These are phyloP conservation scores for Plecotus auritus DNA, from an alignment of 2,113 vertebrate genomes.

Conservation along the genomic window DNA sequence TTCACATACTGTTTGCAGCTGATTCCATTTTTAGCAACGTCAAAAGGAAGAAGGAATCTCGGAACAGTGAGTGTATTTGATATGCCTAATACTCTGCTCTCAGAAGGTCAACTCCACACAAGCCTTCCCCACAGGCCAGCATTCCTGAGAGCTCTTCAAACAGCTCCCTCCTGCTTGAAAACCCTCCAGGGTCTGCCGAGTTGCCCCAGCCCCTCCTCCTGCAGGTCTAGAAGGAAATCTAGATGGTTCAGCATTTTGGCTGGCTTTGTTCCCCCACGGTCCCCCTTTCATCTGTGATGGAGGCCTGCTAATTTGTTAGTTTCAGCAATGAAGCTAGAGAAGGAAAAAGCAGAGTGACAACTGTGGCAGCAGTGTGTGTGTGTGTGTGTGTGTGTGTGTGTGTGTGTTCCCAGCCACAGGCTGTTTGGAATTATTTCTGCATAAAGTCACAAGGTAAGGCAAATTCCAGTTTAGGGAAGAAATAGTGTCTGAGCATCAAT, in stretches of 20 bases:
- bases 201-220: background rate
- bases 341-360: background rate
- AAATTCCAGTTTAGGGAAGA: background rate
- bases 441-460: background rate
- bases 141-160: background rate
- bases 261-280: background rate
- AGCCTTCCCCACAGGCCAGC: background rate
- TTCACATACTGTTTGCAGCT: slow-evolving; percentile 25
- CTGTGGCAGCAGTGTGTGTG: background rate
- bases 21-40: slow-evolving; percentile 58
- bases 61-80: background rate
- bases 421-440: background rate
- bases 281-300: background rate
- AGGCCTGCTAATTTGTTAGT: background rate
- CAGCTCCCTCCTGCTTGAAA: background rate
- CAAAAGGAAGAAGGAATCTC: slow-evolving; percentile 40
- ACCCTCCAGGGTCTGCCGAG: background rate
- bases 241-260: background rate
- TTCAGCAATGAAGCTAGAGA: background rate
- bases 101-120: slow-evolving; percentile 34
- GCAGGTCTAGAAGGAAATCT: background rate
- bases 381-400: background rate
- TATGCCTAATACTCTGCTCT: background rate
- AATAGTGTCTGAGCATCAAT: background rate
- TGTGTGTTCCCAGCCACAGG: background rate